Conservation (phyloP, 2,888 invertebrate species). For the Eupeodes latifasciatus region DNA sequence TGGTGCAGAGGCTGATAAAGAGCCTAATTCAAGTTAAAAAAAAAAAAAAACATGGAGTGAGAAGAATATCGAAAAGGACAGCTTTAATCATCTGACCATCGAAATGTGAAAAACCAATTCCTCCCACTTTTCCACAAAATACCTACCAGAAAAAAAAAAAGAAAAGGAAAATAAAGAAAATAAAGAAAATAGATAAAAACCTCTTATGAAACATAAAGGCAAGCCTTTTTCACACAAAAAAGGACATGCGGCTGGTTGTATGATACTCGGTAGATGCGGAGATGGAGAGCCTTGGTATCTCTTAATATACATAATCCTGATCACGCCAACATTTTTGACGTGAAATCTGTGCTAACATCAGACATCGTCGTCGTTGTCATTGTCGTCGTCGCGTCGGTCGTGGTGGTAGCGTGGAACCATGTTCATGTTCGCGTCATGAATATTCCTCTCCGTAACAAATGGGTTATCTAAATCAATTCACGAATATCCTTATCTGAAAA, state of each 20-base stretch:
- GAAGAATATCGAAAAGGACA: slow-evolving; percentile 56
- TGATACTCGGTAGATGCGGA: no score
- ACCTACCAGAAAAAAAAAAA: background rate
- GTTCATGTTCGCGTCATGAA: slow-evolving; percentile 51
- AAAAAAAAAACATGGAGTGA: slow-evolving; percentile 2
- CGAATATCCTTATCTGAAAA: slow-evolving; percentile 57
- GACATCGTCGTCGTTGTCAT: slow-evolving; percentile 14
- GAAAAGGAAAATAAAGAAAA: background rate
- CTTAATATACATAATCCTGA: slow-evolving; percentile 56
- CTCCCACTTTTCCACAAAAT: background rate
- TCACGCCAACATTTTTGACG: slow-evolving; percentile 55
- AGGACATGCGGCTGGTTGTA: slow-evolving; percentile 10
- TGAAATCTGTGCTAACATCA: slow-evolving; percentile 57
- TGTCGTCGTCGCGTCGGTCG: no score
- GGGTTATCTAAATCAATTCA: slow-evolving; percentile 72
- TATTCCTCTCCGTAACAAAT: slow-evolving; percentile 58
- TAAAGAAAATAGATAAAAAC: background rate
- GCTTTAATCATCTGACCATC: slow-evolving; percentile 71
- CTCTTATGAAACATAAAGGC: slow-evolving; percentile 8
- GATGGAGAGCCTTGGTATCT: slow-evolving; percentile 18
- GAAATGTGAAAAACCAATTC: slow-evolving; percentile 71
- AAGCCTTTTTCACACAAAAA: background rate
- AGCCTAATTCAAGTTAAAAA: background rate
- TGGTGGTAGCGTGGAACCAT: background rate
- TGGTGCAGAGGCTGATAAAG: slow-evolving; percentile 28